Base-by-base conservation (phyloP, 2,888 invertebrate genomes). In the Colostygia pectinataria region DNA sequence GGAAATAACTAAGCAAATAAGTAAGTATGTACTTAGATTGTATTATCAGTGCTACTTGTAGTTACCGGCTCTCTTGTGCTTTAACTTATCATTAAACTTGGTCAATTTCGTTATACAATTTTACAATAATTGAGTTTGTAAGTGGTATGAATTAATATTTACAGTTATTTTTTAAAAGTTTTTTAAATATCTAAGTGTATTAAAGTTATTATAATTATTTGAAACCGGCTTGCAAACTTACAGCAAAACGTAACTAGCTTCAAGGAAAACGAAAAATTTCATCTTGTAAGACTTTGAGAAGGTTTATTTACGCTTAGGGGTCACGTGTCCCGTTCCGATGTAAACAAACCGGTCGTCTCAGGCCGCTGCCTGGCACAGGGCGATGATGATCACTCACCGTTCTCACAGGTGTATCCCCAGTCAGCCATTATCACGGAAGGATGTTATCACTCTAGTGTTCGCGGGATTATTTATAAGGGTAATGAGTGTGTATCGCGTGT, bases 391-490 rank as follows among this genome's bases (percentile, higher is more conserved):
- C 42, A 89, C 91, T 91, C 72, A 92, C 92, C 92, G 77, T 92
- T 92, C 61, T 87, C 88, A 66, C 85, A 81, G 63, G 91, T 90
- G 81, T 92, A 92, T 80, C 92, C 92, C 92, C 92, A 92, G 50
- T 85, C 83, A 64, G 84, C 88, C 88, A 90, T 91, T 66, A 61
- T 66, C 69, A 70, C 74, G 59, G 64, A 55, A 66, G 74, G 68
- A 68, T 65, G 60, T 57, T 63, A 53, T 59, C 63, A 63, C 60
- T 61, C 63, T 59, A 64, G 58, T 59, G 58, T 62, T 59, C 61
- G 63, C 61, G 63, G 61, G 57, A 62, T 63, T 59, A 59, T 51
- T 53, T 38, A 39, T 39, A 40, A 28, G 44, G 41, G 52, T 53
- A 47, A 52, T 47, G 54, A 41, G 39, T 61, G 50, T 65, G 57